Evolutionary conservation across 2,113 vertebrate species (phyloP).

Genomic region (Ibidorhyncha struthersii): DNA sequence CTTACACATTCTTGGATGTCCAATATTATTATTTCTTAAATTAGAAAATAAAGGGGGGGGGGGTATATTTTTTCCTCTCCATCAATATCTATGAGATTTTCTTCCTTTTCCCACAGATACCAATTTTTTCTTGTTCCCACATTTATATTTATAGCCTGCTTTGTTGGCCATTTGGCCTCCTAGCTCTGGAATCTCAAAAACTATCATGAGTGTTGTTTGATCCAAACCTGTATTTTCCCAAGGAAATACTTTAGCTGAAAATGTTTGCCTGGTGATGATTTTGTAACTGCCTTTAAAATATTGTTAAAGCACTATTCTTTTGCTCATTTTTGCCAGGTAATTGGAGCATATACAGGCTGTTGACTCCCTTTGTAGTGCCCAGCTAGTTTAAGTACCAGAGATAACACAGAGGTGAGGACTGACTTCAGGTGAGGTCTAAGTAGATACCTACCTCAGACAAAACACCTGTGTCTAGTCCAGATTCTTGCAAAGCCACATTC

Average conservation of each 20-base stretch:
- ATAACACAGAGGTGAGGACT: not conserved
- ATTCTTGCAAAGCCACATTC: not conserved
- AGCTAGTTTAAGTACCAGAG: not conserved
- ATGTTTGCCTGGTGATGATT: not conserved
- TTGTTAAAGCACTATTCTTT: not conserved
- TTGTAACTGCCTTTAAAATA: not conserved
- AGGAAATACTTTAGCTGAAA: not conserved
- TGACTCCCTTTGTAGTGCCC: not conserved
- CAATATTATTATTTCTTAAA: not conserved
- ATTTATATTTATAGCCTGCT: not conserved
- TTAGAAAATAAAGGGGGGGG: fast-evolving
- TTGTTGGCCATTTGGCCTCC: not conserved
- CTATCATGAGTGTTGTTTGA: not conserved
- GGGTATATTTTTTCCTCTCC: not conserved
- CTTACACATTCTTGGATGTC: not conserved
- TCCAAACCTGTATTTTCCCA: not conserved
- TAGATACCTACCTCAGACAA: not conserved
- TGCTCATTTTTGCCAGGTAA: not conserved
- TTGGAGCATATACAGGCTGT: not conserved
- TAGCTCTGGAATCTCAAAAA: not conserved
- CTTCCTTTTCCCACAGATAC: not conserved
- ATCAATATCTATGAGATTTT: not conserved
- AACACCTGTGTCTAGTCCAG: not conserved
- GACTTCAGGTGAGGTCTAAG: not conserved
- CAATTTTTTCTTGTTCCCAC: not conserved